Evolutionary conservation across 2,888 invertebrate species (phyloP), one percentile per base, ranked within the genome.

Genomic region (Nineta flava): DNA sequence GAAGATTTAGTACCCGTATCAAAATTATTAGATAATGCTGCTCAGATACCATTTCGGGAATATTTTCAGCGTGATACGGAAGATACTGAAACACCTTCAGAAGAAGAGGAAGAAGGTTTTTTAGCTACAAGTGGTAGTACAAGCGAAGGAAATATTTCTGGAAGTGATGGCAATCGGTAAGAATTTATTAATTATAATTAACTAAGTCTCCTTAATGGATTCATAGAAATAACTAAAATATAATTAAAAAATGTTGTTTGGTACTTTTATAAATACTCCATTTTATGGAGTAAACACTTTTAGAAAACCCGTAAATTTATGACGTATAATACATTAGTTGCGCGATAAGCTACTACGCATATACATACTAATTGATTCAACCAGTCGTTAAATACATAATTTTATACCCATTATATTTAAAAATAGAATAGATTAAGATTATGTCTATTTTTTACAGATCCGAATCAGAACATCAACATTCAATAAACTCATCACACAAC

Each of bases 111-210:
- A 56, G 79, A 79, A 60, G 90, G 88, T 61, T 87, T 87, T 13
- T 73, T 87, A 1, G 79, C 87, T 0, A 87, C 87, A 3, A 84
- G 85, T 6, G 76, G 76, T 13, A 77, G 77, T 56, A 84, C 85
- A 12, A 87, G 87, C 57, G 87, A 87, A 64, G 85, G 83, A 57
- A 87, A 86, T 59, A 81, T 82, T 58, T 86, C 87, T 12, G 87
- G 87, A 53, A 84, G 86, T 54, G 87, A 87, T 64, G 87, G 87
- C 62, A 83, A 82, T 63, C 76, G 75, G 79, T 80, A 65, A 71
- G 73, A 26, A 7, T 26, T 71, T 50, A 38, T 34, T 19, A 47
- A 13, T 15, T 32, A 42, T 44, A 32, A 26, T 38, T 38, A 5
- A 12, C 1, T 5, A 10, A 6, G 7, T 5, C 38, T 7, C 7